Percentiles rank a stretch among this genome's conserved stretches.
Evolutionary conservation across 2,888 invertebrate genomes (phyloP).

Genomic region (Apantesis nais): DNA sequence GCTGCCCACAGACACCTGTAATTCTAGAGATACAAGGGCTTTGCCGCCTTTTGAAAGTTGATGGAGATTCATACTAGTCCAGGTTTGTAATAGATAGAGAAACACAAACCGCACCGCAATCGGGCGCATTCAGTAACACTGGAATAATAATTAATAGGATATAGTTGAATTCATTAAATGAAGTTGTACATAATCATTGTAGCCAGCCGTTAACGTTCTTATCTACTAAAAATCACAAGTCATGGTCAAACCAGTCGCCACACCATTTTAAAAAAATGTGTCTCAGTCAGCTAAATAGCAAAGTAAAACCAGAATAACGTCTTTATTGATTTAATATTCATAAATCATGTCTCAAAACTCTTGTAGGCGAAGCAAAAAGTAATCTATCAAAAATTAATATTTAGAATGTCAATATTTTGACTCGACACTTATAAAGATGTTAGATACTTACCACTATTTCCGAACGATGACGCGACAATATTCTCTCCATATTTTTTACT

Average conservation of each 20-base stretch:
- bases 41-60: too few relatives aligned
- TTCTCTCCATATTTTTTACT: constrained; percentile 42
- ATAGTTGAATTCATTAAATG: not conserved
- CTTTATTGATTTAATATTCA: not conserved
- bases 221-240: not conserved
- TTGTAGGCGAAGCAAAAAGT: constrained; percentile 7
- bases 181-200: not conserved
- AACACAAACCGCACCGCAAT: too few relatives aligned
- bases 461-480: constrained; percentile 50
- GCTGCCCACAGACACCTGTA: too few relatives aligned
- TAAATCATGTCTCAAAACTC: constrained; percentile 15
- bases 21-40: too few relatives aligned
- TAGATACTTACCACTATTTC: constrained; percentile 8
- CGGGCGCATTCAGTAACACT: not conserved
- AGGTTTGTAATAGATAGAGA: too few relatives aligned
- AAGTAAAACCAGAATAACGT: not conserved
- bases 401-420: constrained; percentile 26
- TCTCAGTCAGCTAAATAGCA: not conserved
- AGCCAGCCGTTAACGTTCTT: not conserved
- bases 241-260: too few relatives aligned
- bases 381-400: constrained; percentile 24
- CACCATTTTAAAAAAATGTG: not conserved
- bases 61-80: too few relatives aligned
- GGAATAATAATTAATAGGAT: too few relatives aligned
- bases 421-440: constrained; percentile 14